Base-by-base conservation (phyloP, 2,888 invertebrate genomes). In the Coenonympha glycerion region DNA sequence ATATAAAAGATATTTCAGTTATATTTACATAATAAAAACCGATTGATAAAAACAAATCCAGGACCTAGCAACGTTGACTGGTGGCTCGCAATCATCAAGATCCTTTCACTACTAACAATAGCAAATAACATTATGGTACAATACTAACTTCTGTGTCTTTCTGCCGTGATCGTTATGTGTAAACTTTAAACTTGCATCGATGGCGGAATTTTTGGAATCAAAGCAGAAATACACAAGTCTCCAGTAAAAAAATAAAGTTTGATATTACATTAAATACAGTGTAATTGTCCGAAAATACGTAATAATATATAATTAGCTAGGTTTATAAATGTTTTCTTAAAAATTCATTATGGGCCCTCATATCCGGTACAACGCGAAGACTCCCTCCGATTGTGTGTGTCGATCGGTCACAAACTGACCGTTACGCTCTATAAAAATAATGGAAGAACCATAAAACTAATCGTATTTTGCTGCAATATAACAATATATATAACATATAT, bases 361-460 rank as follows among this genome's bases (percentile, higher is more conserved):
- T 70, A 65, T 71, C 67, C 70, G 68, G 69, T 67, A 49, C 63
- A 63, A 59, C 57, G 58, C 61, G 61, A 55, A 56, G 58, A 59
- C 51, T 37, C 26, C 45, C 51, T 47, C 50, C 57, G 52, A 48
- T 51, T 50, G 55, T n/a, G 52, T 54, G 51, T 57, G 36, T 49
- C 54, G 30, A 44, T 53, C 41, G 36, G 52, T 48, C 45, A 36
- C 31, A 64, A 67, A 64, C 63, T 65, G 67, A 66, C 64, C 58
- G 55, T 60, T 58, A 53, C 68, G 71, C 67, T 66, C 68, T 68
- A 47, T 66, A 45, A 69, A 73, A 61, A 65, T 75, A 78, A 78
- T 80, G 81, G 81, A 80, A 82, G 80, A 82, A 76, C 78, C 65
- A 68, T 69, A 56, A 64, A 79, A 78, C 74, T 73, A 75, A 79